A percentile compares a stretch with the other conserved stretches of the same genome.
phyloP scores from a whole-genome alignment of 2,888 invertebrate genomes.

The Drosophila tanythrix region DNA sequence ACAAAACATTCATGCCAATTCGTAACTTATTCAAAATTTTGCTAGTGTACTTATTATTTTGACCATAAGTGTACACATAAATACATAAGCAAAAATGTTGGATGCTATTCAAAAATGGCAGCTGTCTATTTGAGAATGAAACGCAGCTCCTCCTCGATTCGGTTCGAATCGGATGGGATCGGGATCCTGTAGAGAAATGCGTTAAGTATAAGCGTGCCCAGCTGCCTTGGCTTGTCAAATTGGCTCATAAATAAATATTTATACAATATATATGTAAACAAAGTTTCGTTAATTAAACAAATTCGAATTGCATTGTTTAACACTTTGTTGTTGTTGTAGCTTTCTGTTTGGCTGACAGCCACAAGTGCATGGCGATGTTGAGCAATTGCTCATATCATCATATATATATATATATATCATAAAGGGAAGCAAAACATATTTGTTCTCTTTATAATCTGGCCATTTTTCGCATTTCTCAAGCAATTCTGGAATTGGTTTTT shows the following conservation, averaged over 20 bases:
- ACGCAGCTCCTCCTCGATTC: constrained; percentile 35
- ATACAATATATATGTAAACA: neutral
- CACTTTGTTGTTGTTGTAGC: constrained; percentile 7
- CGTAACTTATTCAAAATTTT: neutral
- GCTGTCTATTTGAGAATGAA: constrained; percentile 39
- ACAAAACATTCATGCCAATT: neutral
- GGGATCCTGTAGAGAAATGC: constrained; percentile 38
- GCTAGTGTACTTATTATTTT: neutral
- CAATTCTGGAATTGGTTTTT: neutral
- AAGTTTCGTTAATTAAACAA: constrained; percentile 71
- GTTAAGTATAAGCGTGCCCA: constrained; percentile 66
- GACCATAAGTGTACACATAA: neutral
- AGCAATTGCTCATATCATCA: constrained; percentile 49
- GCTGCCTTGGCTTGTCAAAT: constrained; percentile 76
- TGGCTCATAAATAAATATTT: constrained; percentile 20
- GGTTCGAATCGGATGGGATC: constrained; percentile 4
- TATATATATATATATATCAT: constrained; percentile 2
- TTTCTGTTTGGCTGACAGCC: constrained; percentile 74
- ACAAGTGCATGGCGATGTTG: constrained; percentile 70
- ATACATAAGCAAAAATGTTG: constrained; percentile 36
- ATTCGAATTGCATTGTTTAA: constrained; percentile 67
- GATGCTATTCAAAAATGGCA: constrained; percentile 61
- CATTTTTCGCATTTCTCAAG: neutral
- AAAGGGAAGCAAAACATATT: neutral
- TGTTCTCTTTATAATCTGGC: neutral